Evolutionary conservation across 2,888 invertebrate species (phyloP).

Genomic region (Himalopsyche kuldschensis): DNA sequence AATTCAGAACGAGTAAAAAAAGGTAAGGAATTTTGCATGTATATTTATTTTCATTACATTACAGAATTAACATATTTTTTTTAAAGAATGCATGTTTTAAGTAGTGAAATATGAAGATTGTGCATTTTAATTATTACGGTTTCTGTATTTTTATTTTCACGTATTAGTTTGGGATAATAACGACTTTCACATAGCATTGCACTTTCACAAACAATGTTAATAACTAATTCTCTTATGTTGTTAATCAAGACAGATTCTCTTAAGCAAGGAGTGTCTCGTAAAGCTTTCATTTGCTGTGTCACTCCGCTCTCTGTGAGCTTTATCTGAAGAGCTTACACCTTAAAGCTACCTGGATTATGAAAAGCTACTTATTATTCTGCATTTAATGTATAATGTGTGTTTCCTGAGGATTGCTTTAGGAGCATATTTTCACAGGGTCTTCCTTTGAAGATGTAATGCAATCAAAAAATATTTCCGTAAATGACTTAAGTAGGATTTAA

Average conservation of each 20-base stretch:
- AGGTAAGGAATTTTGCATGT: too few relatives aligned
- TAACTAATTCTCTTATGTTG: background rate
- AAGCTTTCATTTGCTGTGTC: background rate
- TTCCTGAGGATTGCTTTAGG: background rate
- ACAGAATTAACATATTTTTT: too few relatives aligned
- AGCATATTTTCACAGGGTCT: background rate
- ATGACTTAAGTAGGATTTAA: too few relatives aligned
- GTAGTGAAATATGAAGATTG: too few relatives aligned
- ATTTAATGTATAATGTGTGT: background rate
- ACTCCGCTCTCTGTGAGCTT: background rate
- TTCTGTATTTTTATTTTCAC: too few relatives aligned
- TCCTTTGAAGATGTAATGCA: too few relatives aligned
- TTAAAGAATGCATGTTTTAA: too few relatives aligned
- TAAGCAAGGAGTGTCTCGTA: background rate
- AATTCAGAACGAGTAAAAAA: too few relatives aligned
- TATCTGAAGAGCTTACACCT: background rate
- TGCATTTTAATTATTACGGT: too few relatives aligned
- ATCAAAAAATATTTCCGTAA: too few relatives aligned
- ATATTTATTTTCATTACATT: too few relatives aligned
- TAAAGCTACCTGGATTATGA: background rate
- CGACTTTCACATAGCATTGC: background rate
- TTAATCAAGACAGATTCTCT: background rate
- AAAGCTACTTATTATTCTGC: background rate
- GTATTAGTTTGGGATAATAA: too few relatives aligned
- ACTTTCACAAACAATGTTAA: background rate